These are phyloP conservation scores for Adrianichthys oophorus DNA, from an alignment of 2,797 vertebrate genomes.

Conservation along the genomic window DNA sequence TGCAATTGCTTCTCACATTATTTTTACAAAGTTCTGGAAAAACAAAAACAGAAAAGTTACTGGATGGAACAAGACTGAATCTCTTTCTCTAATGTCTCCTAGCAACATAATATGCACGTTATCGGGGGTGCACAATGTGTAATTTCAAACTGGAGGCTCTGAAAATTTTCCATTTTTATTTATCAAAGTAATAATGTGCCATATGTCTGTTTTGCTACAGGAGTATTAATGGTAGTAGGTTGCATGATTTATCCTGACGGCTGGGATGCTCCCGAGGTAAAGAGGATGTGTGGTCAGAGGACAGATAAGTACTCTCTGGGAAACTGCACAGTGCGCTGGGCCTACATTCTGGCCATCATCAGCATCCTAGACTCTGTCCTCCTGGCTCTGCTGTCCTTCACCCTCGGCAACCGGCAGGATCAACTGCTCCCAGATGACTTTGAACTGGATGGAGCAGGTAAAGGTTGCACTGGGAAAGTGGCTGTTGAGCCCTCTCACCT, in stretches of 20 bases:
- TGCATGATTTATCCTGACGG: conserved; percentile 97
- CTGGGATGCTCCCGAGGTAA: conserved; percentile 93
- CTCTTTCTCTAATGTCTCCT: conserved; percentile 30
- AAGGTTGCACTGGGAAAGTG: conserved; percentile 3
- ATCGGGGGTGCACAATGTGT: not conserved
- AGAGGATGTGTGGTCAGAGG: conserved; percentile 90
- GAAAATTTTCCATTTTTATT: conserved; percentile 22
- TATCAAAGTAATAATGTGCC: conserved; percentile 25
- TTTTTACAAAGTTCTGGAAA: not conserved
- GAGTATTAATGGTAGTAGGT: conserved; percentile 86
- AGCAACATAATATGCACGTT: conserved; percentile 22
- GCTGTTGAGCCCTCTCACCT: not conserved
- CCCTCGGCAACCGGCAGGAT: conserved; percentile 93
- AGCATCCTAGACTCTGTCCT: conserved; percentile 91
- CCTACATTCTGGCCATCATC: conserved; percentile 96
- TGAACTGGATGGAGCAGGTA: conserved; percentile 83
- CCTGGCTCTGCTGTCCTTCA: conserved; percentile 91
- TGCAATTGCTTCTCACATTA: too few species aligned
- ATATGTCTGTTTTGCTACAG: conserved; percentile 33
- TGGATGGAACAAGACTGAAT: conserved; percentile 10
- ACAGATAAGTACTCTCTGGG: conserved; percentile 92
- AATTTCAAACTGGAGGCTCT: too few species aligned
- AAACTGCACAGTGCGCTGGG: conserved; percentile 95
- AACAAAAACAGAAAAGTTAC: conserved; percentile 11
- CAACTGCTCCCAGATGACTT: conserved; percentile 91